A percentile compares a stretch with the other conserved stretches of the same genome.
Evolutionary conservation across 1,140 invertebrate genomes (phyloP).

Genomic region (Mya arenaria): DNA sequence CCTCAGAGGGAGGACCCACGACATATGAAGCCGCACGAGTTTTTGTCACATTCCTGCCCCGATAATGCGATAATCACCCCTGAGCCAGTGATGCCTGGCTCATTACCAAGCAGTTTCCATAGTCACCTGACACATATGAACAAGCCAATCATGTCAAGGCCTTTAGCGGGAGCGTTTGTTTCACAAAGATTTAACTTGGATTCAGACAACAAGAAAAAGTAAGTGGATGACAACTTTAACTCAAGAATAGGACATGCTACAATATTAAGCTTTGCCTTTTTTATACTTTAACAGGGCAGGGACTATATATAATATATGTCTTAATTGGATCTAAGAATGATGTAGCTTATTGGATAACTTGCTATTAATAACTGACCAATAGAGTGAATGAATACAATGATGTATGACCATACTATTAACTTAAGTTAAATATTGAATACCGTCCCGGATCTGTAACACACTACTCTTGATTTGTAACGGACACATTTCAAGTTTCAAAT

Average conservation of each 20-base stretch:
- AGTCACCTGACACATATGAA: constrained; percentile 23
- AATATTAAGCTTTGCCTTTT: not conserved
- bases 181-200: not conserved
- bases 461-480: not conserved
- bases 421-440: not conserved
- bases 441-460: not conserved
- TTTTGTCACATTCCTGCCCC: constrained; percentile 92
- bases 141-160: constrained; percentile 18
- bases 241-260: not conserved
- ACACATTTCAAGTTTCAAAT: too few species aligned
- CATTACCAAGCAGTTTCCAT: constrained; percentile 77
- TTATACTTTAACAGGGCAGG: not conserved
- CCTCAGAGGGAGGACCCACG: constrained; percentile 50
- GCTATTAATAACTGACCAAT: too few species aligned
- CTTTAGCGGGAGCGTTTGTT: not conserved
- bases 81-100: constrained; percentile 74
- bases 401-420: not conserved
- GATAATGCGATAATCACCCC: constrained; percentile 82
- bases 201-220: not conserved
- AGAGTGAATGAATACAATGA: not conserved
- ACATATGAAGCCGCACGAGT: constrained; percentile 77
- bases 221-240: not conserved
- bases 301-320: not conserved
- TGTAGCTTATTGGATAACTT: not conserved
- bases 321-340: not conserved